Evolutionary conservation across 1,140 invertebrate genomes (phyloP), one percentile per base, ranked within the genome.

Genomic region (Ericerus pela): DNA sequence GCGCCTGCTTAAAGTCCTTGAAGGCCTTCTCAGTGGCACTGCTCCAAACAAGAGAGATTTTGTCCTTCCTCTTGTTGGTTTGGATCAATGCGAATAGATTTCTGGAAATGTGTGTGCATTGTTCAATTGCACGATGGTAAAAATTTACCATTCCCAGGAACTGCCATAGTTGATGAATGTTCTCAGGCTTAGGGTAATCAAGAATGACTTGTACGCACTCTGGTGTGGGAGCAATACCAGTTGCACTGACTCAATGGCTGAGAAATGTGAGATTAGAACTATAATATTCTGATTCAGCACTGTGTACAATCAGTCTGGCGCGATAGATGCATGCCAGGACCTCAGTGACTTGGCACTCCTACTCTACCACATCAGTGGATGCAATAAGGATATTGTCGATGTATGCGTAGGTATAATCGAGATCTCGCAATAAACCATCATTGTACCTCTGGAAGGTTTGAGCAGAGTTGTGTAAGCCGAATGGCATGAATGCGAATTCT

Each of bases 401-500:
- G 43, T 66, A 70, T 29, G 57, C 37, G 37, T 63, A 72, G 3
- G 38, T 47, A 54, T 65, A 69, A 14, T 63, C 60, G 14, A 70
- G 60, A 11, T 31, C 58, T 5, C n/a, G 26, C 1, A 74, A 61
- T 1, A 74, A 63, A n/a, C 65, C 29, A 59, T 74, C 65, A 51
- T 78, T 75, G 12, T 71, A 67, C 12, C 74, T 52, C 62, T 76
- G 69, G 60, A 75, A 78, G 1, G 66, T 67, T 58, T 70, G 66
- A 0, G 59, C 65, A 3, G 67, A 65, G 57, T 72, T 70, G 0
- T 64, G 57, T 1, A 73, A 56, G 4, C 68, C 68, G 54, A 72
- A 62, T 12, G 67, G 62, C 64, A 74, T 69, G 65, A 16, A 63
- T 60, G 8, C 61, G 65, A 28, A 62, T 60, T 53, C 11, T 0